Conservation (phyloP, 2,888 invertebrate species). For the Acanthosoma haemorrhoidale region DNA sequence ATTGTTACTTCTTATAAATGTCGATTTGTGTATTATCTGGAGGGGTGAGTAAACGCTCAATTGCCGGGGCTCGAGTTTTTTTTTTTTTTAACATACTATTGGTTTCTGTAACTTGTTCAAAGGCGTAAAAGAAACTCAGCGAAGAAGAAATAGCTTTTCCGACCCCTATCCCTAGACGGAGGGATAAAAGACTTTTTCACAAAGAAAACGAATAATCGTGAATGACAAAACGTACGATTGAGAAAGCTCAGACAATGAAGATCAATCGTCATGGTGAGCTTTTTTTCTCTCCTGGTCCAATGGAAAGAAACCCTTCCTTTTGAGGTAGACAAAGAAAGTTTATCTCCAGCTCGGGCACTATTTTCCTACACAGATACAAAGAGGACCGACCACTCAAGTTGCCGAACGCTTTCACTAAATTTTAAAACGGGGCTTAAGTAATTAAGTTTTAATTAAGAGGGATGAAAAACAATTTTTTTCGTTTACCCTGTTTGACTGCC, state of each 20-base stretch:
- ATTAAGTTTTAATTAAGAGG: no score
- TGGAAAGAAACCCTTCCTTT: slow-evolving; percentile 27
- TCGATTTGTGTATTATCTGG: background rate
- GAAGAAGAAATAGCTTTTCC: background rate
- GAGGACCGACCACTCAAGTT: background rate
- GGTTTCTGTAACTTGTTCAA: slow-evolving; percentile 24
- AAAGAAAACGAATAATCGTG: slow-evolving; percentile 27
- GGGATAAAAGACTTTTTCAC: slow-evolving; percentile 25
- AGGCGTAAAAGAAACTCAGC: slow-evolving; percentile 4
- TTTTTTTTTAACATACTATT: background rate
- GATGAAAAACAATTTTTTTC: no score
- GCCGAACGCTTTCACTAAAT: background rate
- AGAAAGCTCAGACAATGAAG: slow-evolving; percentile 28
- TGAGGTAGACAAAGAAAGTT: slow-evolving; percentile 27
- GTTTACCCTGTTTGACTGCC: no score
- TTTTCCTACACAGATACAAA: slow-evolving; percentile 18
- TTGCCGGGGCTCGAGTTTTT: background rate
- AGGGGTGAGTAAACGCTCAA: background rate
- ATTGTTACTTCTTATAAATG: slow-evolving; percentile 3
- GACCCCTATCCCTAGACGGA: slow-evolving; percentile 3
- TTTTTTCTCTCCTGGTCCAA: slow-evolving; percentile 1
- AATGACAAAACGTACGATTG: slow-evolving; percentile 28
- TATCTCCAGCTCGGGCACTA: slow-evolving; percentile 21
- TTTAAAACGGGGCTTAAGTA: no score
- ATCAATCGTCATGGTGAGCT: slow-evolving; percentile 28